Base-by-base conservation (phyloP, 2,797 vertebrate genomes). In the Muscicapa comitata region DNA sequence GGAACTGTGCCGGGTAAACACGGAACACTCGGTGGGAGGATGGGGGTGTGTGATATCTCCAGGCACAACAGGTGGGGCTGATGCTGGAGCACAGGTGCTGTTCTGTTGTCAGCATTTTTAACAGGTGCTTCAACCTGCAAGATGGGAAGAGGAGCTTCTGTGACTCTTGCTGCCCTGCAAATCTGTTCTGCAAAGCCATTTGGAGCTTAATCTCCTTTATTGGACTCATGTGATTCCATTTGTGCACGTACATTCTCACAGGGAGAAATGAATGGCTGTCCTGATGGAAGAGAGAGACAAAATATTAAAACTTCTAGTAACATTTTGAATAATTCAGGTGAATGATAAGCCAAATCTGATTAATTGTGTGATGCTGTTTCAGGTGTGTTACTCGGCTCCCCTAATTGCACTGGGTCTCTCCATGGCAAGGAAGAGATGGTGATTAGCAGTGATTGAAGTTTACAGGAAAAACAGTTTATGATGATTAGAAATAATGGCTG, bases 391-490 rank as follows among this genome's bases (percentile, higher is more conserved):
- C 74, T 76, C 61, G 66, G 5, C 67, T 84, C n/a, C 43, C 21
- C 53, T 91, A 85, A 85, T 89, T 87, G 78, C 43, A 13, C 35
- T 24, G 55, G 21, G 11, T 65, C 76, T 72, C 50, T 94, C 61
- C 16, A 0, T 68, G 0, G 1, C 54, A 29, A 24, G 81, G 78
- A 68, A 50, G 71, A 93, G 71, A 20, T 3, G 2, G 48, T 84
- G 74, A 65, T 94, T 95, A 93, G 70, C 2, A 2, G 55, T 79
- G 85, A 76, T 82, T 89, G 77, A 72, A 79, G 90, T 84, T 95
- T 91, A 85, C 59, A 76, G 87, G 78, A 91, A 79, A 92, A 89
- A 45, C 45, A 91, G 71, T 81, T 92, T 38, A 38, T 55, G 79
- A 11, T 83, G 75, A 92, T 93, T 67, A 74, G 92, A 48, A 91